These are phyloP conservation scores for Lepidochrysops patricia DNA, from an alignment of 2,888 invertebrate genomes.

Conservation along the genomic window DNA sequence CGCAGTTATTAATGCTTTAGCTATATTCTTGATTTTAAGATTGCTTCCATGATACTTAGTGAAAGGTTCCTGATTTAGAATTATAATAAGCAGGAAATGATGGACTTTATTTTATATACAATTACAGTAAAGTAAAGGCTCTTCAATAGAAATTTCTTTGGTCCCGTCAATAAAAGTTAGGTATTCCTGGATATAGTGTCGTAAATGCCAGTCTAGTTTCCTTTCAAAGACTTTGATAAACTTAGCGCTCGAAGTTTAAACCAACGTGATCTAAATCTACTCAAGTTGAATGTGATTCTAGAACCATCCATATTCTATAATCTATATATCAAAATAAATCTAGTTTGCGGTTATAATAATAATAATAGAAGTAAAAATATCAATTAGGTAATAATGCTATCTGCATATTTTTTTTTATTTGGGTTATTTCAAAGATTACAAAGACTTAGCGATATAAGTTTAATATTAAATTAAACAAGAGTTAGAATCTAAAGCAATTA, in stretches of 20 bases:
- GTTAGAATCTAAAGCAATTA: no score
- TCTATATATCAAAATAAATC: no score
- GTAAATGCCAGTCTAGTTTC: neutral
- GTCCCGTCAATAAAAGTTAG: neutral
- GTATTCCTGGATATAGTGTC: neutral
- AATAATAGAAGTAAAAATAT: no score
- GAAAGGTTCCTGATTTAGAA: constrained; percentile 24
- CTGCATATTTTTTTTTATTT: no score
- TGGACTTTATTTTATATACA: constrained; percentile 15
- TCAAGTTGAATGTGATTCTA: no score
- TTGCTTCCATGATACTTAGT: constrained; percentile 28
- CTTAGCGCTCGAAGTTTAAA: neutral
- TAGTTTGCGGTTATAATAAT: no score
- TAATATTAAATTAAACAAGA: no score
- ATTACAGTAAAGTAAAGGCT: neutral
- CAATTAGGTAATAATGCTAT: no score
- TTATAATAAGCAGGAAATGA: constrained; percentile 23
- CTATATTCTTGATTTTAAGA: constrained; percentile 34
- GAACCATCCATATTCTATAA: no score
- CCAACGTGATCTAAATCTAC: neutral
- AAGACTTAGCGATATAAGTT: no score
- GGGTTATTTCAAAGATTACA: no score
- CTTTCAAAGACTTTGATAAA: neutral
- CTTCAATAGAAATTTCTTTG: neutral
- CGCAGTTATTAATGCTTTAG: constrained; percentile 42